Percentiles rank a stretch among this genome's conserved stretches.
Evolutionary conservation across 2,113 vertebrate species (phyloP).

Genomic region (Cyanoliseus patagonus): DNA sequence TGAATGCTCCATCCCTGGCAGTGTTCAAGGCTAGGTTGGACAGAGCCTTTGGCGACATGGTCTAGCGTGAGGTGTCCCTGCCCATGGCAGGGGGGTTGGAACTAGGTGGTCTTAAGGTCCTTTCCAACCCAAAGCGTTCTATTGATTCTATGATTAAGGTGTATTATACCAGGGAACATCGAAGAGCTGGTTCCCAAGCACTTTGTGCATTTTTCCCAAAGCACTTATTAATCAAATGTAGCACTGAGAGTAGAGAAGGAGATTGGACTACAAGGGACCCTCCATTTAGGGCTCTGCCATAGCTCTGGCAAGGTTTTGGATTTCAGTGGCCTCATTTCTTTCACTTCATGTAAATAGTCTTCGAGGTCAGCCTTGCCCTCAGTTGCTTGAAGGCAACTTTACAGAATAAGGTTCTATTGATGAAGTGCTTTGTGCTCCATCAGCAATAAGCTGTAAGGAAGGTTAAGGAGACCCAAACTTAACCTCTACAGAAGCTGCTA

Average conservation of each 20-base stretch:
- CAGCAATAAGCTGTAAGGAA: neutral
- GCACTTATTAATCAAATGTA: neutral
- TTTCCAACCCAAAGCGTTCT: neutral
- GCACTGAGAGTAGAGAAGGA: neutral
- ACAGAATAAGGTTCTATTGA: neutral
- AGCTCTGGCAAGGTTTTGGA: neutral
- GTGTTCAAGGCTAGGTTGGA: neutral
- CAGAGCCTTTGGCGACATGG: neutral
- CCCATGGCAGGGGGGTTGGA: neutral
- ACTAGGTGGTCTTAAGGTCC: neutral
- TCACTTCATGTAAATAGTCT: neutral
- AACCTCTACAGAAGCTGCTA: neutral
- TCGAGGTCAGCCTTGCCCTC: neutral
- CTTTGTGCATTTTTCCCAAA: neutral
- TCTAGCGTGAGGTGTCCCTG: neutral
- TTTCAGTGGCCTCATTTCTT: neutral
- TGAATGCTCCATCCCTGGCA: neutral
- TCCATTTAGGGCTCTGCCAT: neutral
- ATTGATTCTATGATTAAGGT: neutral
- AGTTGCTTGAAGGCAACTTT: neutral
- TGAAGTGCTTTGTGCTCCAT: neutral
- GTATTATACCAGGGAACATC: neutral
- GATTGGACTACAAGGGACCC: neutral
- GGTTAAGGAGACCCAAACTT: neutral
- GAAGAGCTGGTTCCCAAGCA: neutral